Evolutionary conservation across 2,113 vertebrate genomes (phyloP).

Genomic region (Hepsetus odoe): DNA sequence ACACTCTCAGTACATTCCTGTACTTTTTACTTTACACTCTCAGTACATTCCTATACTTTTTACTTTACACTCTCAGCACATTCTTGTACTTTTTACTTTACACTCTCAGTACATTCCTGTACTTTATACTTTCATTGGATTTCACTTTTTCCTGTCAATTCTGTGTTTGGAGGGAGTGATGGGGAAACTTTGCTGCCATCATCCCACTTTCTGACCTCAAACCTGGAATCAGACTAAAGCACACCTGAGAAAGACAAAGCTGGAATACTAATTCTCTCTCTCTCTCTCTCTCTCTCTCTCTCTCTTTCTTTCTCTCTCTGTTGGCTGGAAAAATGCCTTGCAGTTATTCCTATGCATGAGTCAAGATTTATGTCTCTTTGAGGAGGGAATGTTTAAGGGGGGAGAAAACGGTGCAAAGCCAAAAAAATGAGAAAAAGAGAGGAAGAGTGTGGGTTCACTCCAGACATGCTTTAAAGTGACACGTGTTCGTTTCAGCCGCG

Average conservation of each 20-base stretch:
- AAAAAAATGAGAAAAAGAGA: not conserved
- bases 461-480: slow-evolving; percentile 30
- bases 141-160: too few species aligned
- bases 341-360: slow-evolving; percentile 15
- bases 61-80: too few species aligned
- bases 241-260: not conserved
- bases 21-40: too few species aligned
- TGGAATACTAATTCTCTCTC: not conserved
- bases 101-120: too few species aligned
- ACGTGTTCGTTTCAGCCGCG: not conserved
- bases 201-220: not conserved
- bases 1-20: too few species aligned
- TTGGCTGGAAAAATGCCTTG: slow-evolving; percentile 26
- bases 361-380: slow-evolving; percentile 23
- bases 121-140: too few species aligned
- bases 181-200: too few species aligned
- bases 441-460: slow-evolving; percentile 16
- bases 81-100: too few species aligned
- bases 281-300: not conserved
- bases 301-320: not conserved
- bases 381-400: not conserved
- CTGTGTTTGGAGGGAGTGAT: too few species aligned
- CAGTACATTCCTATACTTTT: too few species aligned
- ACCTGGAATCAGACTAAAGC: not conserved
- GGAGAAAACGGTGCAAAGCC: not conserved